phyloP scores from a whole-genome alignment of 2,113 vertebrate species.

The Ailuropoda melanoleuca region DNA sequence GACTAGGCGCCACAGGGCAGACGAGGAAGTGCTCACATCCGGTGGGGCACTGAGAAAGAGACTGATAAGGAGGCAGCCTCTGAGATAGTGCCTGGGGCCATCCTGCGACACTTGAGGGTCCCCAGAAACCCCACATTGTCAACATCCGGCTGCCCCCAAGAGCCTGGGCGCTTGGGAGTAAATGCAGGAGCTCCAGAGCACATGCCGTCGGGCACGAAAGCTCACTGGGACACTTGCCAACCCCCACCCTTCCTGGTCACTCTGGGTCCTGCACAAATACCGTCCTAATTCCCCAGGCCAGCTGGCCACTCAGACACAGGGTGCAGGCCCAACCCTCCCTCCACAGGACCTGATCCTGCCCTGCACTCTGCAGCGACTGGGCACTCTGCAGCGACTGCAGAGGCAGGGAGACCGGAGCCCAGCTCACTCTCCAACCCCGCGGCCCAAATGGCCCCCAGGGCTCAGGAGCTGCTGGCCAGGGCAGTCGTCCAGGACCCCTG shows the following conservation, averaged over 20 bases:
- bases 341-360: not conserved
- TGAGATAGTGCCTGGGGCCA: not conserved
- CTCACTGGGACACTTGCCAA: not conserved
- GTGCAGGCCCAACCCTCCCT: not conserved
- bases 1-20: not conserved
- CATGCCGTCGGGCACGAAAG: fast-evolving
- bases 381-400: not conserved
- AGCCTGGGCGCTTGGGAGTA: not conserved
- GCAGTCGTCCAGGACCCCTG: not conserved
- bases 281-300: not conserved
- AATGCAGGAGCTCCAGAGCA: not conserved
- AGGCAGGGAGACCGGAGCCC: not conserved
- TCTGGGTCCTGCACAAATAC: not conserved
- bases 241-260: not conserved
- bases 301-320: fast-evolving
- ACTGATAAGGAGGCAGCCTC: not conserved
- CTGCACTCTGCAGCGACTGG: not conserved
- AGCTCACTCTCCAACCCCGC: not conserved
- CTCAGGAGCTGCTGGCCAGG: not conserved
- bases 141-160: not conserved
- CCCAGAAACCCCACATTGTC: not conserved
- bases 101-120: fast-evolving
- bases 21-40: not conserved
- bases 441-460: not conserved
- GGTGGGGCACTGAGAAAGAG: not conserved